phyloP scores from a whole-genome alignment of 2,113 vertebrate genomes.

The Platysternon megacephalum region DNA sequence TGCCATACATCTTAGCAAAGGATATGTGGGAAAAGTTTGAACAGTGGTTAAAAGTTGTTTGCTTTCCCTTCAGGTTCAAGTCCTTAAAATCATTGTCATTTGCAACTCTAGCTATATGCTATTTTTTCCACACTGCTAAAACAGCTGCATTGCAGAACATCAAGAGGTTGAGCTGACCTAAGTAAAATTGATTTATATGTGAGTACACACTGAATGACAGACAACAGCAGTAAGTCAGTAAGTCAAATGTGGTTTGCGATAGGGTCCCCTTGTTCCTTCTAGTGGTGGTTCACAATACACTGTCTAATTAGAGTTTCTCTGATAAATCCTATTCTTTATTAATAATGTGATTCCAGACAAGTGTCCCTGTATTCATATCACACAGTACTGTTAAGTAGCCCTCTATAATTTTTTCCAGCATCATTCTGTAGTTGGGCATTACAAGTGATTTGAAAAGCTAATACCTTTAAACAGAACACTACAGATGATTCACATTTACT shows the following conservation, averaged over 20 bases:
- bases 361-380: background rate
- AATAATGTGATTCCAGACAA: background rate
- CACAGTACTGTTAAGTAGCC: background rate
- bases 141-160: background rate
- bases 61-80: background rate
- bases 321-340: background rate
- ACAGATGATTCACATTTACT: background rate
- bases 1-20: background rate
- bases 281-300: background rate
- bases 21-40: background rate
- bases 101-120: fast-evolving
- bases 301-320: background rate
- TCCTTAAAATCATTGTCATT: background rate
- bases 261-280: background rate
- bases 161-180: background rate
- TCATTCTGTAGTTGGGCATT: background rate
- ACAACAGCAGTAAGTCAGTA: background rate
- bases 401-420: background rate
- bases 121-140: background rate
- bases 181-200: background rate
- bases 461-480: background rate
- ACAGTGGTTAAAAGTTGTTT: fast-evolving
- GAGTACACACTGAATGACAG: background rate
- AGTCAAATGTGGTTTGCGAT: background rate
- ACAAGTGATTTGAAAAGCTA: too few species aligned